Conservation (phyloP, 2,888 invertebrate species). For the Tetramorium bicarinatum region DNA sequence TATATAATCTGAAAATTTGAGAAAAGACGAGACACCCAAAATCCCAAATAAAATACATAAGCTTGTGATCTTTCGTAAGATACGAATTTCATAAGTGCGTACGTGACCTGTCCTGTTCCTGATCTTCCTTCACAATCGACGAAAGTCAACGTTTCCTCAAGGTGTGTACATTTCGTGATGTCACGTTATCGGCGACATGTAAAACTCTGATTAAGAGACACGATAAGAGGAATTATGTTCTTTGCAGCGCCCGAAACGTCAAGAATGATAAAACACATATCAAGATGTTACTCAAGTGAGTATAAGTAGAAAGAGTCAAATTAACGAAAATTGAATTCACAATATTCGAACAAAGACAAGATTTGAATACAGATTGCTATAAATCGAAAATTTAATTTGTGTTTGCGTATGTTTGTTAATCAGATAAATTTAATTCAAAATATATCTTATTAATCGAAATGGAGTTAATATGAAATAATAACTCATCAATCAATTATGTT, state of each 20-base stretch:
- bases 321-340: neutral
- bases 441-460: neutral
- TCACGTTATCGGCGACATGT: constrained; percentile 47
- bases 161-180: neutral
- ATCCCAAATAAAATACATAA: constrained; percentile 8
- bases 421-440: neutral
- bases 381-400: neutral
- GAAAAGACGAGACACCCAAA: constrained; percentile 19
- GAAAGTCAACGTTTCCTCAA: constrained; percentile 50
- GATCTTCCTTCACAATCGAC: constrained; percentile 8
- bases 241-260: neutral
- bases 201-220: constrained; percentile 50
- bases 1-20: constrained; percentile 24
- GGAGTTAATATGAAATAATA: constrained; percentile 44
- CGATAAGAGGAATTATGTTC: constrained; percentile 60
- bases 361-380: neutral
- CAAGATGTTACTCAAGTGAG: neutral
- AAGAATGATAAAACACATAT: neutral
- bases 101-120: constrained; percentile 9
- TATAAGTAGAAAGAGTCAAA: neutral
- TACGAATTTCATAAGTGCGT: neutral
- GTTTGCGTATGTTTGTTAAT: neutral
- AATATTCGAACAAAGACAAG: neutral
- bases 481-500: constrained; percentile 62
- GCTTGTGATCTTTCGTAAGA: neutral